Evolutionary conservation across 2,888 invertebrate species (phyloP).

Genomic region (Alcis repandata): DNA sequence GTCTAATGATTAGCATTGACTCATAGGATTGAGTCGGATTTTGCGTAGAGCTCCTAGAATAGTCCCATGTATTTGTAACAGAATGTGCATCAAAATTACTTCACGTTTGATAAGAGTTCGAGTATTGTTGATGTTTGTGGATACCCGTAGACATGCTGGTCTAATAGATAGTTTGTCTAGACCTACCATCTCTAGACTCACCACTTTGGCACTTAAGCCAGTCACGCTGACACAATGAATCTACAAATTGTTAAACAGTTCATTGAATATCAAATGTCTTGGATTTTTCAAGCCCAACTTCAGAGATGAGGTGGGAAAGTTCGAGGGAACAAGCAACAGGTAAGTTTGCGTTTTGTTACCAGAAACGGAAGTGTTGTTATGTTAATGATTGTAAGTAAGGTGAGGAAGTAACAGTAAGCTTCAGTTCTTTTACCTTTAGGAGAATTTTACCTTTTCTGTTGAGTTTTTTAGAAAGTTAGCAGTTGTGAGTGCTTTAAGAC

Average conservation of each 20-base stretch:
- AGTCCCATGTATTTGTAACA: no score
- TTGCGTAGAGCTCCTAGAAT: no score
- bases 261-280: constrained; percentile 45
- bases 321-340: constrained; percentile 39
- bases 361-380: constrained; percentile 45
- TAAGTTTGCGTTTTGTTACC: constrained; percentile 41
- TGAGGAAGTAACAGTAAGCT: constrained; percentile 2
- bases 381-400: constrained; percentile 39
- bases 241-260: constrained; percentile 70
- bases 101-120: neutral
- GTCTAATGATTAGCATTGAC: no score
- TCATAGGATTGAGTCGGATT: no score
- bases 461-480: neutral
- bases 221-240: constrained; percentile 85
- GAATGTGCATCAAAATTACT: no score
- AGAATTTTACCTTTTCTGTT: neutral
- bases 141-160: constrained; percentile 28
- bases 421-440: no score
- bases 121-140: constrained; percentile 14
- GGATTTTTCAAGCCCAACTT: constrained; percentile 48
- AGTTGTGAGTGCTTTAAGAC: no score
- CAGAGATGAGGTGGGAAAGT: constrained; percentile 35
- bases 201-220: constrained; percentile 85
- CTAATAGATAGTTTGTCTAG: constrained; percentile 63
- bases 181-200: constrained; percentile 84